Conservation (phyloP, 2,797 vertebrate species). For the Acrocephalus scirpaceus region DNA sequence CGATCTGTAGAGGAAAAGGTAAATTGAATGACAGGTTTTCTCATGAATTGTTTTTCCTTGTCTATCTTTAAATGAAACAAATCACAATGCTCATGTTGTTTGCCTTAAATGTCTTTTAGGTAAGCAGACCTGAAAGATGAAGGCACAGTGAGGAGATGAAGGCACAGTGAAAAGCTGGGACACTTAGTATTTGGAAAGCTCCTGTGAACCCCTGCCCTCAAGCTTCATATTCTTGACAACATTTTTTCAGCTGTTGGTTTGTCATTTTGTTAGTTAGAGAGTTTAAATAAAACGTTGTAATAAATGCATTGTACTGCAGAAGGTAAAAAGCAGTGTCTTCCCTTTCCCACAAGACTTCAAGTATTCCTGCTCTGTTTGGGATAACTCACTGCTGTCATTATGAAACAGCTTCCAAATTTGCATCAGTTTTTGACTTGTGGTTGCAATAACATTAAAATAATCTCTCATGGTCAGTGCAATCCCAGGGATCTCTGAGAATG, state of each 20-base stretch:
- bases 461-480: background rate
- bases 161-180: background rate
- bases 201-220: background rate
- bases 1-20: fast-evolving
- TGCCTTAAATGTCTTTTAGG: background rate
- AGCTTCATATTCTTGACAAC: background rate
- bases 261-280: background rate
- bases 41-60: background rate
- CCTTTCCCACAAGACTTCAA: background rate
- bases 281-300: background rate
- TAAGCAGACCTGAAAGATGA: background rate
- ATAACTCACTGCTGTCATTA: background rate
- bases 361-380: background rate
- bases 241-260: background rate
- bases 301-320: background rate
- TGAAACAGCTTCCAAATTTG: background rate
- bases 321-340: background rate
- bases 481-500: background rate
- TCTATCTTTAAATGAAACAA: background rate
- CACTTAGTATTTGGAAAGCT: background rate
- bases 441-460: background rate
- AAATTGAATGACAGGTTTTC: background rate
- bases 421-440: background rate
- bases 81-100: background rate
- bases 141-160: background rate